Evolutionary conservation across 1,140 invertebrate species (phyloP).

Genomic region (Cherax quadricarinatus): DNA sequence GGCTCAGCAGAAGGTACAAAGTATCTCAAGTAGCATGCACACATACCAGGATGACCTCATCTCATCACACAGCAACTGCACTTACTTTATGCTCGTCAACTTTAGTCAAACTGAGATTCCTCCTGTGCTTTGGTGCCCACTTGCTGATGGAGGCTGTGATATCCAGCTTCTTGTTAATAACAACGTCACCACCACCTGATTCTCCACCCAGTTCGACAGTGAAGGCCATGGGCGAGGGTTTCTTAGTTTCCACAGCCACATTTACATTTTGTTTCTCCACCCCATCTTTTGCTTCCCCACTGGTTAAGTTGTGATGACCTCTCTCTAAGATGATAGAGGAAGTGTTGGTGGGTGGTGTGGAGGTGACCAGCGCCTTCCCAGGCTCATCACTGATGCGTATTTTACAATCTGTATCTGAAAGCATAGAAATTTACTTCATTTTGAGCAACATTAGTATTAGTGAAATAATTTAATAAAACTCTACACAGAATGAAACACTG

Average conservation of each 20-base stretch:
- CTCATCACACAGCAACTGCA: too few relatives aligned
- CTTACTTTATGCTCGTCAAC: slow-evolving; percentile 75
- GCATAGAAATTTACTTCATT: neutral
- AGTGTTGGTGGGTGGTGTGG: neutral
- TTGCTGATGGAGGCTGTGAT: slow-evolving; percentile 77
- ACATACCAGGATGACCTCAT: too few relatives aligned
- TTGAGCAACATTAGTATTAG: too few relatives aligned
- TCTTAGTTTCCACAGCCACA: slow-evolving; percentile 61
- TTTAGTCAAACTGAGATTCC: slow-evolving; percentile 75
- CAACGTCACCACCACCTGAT: slow-evolving; percentile 57
- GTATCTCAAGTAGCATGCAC: too few relatives aligned
- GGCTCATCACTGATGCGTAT: neutral
- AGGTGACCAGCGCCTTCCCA: neutral
- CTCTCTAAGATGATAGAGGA: neutral
- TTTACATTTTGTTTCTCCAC: slow-evolving; percentile 26
- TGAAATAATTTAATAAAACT: too few relatives aligned
- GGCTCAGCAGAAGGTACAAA: too few relatives aligned
- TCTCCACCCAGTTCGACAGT: slow-evolving; percentile 78
- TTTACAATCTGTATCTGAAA: neutral
- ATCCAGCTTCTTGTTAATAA: slow-evolving; percentile 74
- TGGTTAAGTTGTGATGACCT: neutral
- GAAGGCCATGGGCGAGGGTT: slow-evolving; percentile 77
- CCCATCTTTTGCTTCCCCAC: neutral
- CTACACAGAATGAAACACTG: too few relatives aligned
- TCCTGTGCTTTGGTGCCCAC: slow-evolving; percentile 77